Evolutionary conservation across 1,140 invertebrate genomes (phyloP), one percentile per base, ranked within the genome.

Genomic region (Teleogryllus occipitalis): DNA sequence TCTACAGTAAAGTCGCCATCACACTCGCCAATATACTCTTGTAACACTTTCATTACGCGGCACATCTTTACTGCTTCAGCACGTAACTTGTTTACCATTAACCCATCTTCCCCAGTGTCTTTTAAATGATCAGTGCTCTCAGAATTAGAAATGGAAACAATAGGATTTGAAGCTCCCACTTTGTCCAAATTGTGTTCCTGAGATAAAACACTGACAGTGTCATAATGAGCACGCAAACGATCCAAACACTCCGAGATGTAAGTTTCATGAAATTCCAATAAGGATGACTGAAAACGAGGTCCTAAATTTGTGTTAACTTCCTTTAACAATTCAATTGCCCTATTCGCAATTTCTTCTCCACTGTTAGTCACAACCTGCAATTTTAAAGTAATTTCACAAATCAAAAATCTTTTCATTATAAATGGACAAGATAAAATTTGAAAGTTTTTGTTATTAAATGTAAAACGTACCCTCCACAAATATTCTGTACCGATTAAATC

Each of bases 401-500:
- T 8, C 27, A 39, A 39, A 39, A 39, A 39, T 39, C 27, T 2
- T 39, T 39, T 39, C 27, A 39, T 39, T 5, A 5, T 39, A 39
- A 39, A 39, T 39, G 27, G 27, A 39, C 1, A 39, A 5, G 27
- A 39, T 39, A 39, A 39, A 39, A 39, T 39, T 2, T 39, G 27
- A 39, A 39, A 39, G 27, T 39, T 2, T 1, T 39, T 39, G 27
- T 39, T 39, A 2, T 39, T 39, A 2, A 39, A 39, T 39, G 27
- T 39, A 39, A 39, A 39, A 39, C 89, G 87, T 84, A 97, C 94
- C 85, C 95, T 91, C 97, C 97, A 99, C 80, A 99, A 89, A 89
- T 99, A 99, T 87, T 98, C 97, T 83, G 96, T 91, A 81, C 97
- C 97, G 84, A 98, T 97, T 82, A 99, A 90, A 89, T 98, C 96